These are phyloP conservation scores for Nibea coibor DNA, from an alignment of 2,113 vertebrate species.

Conservation along the genomic window DNA sequence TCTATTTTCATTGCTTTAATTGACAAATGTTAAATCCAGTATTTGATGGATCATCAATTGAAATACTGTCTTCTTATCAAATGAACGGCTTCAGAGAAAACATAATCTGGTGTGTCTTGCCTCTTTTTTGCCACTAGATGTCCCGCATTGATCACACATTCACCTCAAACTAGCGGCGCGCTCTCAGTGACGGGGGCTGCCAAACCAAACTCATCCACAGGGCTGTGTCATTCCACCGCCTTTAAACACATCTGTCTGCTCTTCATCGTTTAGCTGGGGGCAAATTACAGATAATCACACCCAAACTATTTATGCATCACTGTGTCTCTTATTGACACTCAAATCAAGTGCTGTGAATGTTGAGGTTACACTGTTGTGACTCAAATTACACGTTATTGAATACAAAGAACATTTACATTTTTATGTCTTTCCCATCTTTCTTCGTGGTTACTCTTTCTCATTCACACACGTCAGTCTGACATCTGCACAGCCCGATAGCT, in stretches of 20 bases:
- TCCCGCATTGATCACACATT: conserved; percentile 55
- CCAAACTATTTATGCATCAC: conserved; percentile 46
- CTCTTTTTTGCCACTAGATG: conserved; percentile 70
- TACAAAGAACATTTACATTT: conserved; percentile 16
- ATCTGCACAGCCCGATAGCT: background rate
- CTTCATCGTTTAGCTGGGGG: conserved; percentile 42
- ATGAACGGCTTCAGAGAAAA: background rate
- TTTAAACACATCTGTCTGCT: conserved; percentile 54
- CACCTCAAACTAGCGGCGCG: background rate
- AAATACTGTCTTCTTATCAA: background rate
- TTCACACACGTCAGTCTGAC: background rate
- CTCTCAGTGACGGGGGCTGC: conserved; percentile 16
- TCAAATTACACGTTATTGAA: conserved; percentile 31
- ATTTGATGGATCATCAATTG: background rate
- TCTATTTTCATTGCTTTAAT: background rate
- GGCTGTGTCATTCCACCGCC: conserved; percentile 47
- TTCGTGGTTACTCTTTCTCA: background rate
- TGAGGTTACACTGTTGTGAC: conserved; percentile 28
- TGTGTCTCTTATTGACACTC: conserved; percentile 37
- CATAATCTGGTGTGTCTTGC: background rate
- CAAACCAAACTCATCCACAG: conserved; percentile 53
- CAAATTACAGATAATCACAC: conserved; percentile 52
- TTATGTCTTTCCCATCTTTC: background rate
- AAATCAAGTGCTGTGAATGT: conserved; percentile 50
- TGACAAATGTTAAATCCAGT: background rate